These are phyloP conservation scores for Adoxophyes honmai DNA, from an alignment of 1,140 invertebrate species.

Conservation along the genomic window DNA sequence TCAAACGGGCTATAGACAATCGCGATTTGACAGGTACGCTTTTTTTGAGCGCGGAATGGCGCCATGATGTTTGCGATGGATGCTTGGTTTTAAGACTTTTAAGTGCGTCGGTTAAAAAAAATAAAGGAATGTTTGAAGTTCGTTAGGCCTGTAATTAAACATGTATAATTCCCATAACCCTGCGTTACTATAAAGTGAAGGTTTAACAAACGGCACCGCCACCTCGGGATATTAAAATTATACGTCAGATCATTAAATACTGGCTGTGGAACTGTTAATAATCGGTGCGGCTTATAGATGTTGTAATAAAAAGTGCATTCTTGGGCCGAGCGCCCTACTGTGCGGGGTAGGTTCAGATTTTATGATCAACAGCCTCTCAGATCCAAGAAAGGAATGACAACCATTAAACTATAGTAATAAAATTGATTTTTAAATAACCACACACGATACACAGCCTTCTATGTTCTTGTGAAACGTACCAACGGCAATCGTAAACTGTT, in stretches of 20 bases:
- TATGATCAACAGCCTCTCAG: slow-evolving; percentile 36
- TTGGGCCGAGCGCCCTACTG: slow-evolving; percentile 48
- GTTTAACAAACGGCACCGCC: slow-evolving; percentile 29
- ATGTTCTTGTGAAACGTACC: background rate
- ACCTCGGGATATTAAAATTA: slow-evolving; percentile 41
- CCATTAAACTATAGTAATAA: background rate
- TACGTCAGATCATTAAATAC: slow-evolving; percentile 10
- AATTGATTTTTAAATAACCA: background rate
- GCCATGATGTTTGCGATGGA: background rate
- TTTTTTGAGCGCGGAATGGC: background rate
- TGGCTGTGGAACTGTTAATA: slow-evolving; percentile 41
- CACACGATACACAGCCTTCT: background rate
- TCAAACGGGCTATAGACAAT: too few species aligned
- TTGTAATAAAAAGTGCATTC: slow-evolving; percentile 62
- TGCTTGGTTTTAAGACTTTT: too few species aligned
- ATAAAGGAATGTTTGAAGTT: background rate
- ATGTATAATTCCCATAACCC: background rate
- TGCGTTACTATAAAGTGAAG: slow-evolving; percentile 20
- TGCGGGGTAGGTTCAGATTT: slow-evolving; percentile 39
- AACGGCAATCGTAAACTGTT: background rate
- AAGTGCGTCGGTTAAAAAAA: background rate
- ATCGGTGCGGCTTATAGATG: slow-evolving; percentile 52
- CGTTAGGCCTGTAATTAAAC: background rate
- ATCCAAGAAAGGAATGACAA: too few species aligned
- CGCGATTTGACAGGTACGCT: background rate